Percentiles rank a stretch among this genome's conserved stretches.
These are phyloP conservation scores for Hyperoplus immaculatus DNA, from an alignment of 2,797 vertebrate genomes.

Conservation along the genomic window DNA sequence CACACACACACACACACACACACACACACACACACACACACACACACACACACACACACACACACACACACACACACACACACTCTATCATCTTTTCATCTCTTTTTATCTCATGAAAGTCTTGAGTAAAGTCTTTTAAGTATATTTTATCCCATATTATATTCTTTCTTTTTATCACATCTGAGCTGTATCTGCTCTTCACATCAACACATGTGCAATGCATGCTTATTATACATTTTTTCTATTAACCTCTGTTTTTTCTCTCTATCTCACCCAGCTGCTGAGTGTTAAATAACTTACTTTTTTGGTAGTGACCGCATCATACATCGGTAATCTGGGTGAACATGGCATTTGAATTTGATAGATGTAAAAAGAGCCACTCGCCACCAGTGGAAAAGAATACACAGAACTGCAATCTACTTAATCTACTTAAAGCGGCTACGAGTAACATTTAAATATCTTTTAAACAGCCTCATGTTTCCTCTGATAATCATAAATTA, in stretches of 20 bases:
- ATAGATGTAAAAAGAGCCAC: not conserved
- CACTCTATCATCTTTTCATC: not conserved
- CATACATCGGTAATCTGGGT: not conserved
- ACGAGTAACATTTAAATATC: too few species aligned
- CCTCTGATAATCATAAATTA: too few species aligned
- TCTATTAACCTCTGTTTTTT: not conserved
- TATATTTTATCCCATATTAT: not conserved
- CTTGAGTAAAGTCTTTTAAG: not conserved
- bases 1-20: not conserved
- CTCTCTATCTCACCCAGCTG: not conserved
- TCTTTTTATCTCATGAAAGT: not conserved
- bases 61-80: not conserved
- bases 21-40: too few species aligned
- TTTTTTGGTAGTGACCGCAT: not conserved
- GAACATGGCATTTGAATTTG: not conserved
- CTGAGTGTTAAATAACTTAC: not conserved
- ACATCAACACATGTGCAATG: not conserved
- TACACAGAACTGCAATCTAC: not conserved
- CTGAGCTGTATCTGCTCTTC: not conserved
- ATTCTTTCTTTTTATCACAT: not conserved
- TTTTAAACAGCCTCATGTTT: too few species aligned
- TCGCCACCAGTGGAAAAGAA: not conserved
- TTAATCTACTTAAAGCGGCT: not conserved
- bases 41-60: too few species aligned
- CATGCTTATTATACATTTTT: too few species aligned